These are phyloP conservation scores for Melanotaenia maccullochi DNA, from an alignment of 2,797 vertebrate species.

Conservation along the genomic window DNA sequence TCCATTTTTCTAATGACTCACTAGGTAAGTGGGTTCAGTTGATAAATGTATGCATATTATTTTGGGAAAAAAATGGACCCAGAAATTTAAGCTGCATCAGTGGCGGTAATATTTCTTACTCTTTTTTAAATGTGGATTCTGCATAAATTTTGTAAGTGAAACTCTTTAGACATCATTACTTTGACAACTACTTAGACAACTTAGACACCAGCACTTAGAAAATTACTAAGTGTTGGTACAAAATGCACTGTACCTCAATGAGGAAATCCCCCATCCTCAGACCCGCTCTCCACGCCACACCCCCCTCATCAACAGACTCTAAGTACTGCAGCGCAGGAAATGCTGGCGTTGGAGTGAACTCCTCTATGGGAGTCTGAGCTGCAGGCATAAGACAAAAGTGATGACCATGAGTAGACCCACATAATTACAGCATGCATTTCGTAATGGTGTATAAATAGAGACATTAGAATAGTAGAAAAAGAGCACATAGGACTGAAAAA, in stretches of 20 bases:
- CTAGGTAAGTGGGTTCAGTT: background rate
- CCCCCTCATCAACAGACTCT: conserved; percentile 94
- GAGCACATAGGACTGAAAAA: conserved; percentile 2
- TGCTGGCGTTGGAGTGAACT: conserved; percentile 94
- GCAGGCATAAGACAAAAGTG: conserved; percentile 45
- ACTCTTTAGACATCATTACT: background rate
- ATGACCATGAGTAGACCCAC: conserved; percentile 27
- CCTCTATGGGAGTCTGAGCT: conserved; percentile 97
- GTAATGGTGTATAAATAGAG: conserved; percentile 5
- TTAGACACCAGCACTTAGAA: too few species aligned
- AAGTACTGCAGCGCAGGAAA: conserved; percentile 95
- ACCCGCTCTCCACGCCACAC: conserved; percentile 92
- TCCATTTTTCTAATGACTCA: background rate
- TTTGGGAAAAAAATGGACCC: background rate
- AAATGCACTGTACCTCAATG: conserved; percentile 85
- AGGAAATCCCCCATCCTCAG: conserved; percentile 96
- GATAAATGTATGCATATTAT: background rate
- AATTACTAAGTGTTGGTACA: background rate
- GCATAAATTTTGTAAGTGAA: background rate
- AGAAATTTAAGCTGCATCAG: background rate
- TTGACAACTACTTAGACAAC: too few species aligned
- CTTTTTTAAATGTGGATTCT: background rate
- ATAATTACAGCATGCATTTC: conserved; percentile 13
- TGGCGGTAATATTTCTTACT: background rate
- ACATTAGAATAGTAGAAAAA: conserved; percentile 22